These are phyloP conservation scores for Diuraphis noxia DNA, from an alignment of 1,140 invertebrate species.

Conservation along the genomic window DNA sequence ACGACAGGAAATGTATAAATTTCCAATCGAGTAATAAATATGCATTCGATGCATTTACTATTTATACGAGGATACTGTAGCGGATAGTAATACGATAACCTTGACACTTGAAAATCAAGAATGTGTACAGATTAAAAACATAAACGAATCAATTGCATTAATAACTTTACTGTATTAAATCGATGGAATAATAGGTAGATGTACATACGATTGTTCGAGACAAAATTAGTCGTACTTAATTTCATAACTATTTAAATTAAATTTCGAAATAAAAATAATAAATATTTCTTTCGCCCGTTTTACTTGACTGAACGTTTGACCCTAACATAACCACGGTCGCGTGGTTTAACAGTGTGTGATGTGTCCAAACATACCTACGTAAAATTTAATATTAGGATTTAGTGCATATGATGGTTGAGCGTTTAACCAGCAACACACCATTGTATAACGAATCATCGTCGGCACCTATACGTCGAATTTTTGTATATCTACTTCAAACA, in stretches of 20 bases:
- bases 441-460: background rate
- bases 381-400: background rate
- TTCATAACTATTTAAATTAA: background rate
- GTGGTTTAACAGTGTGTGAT: background rate
- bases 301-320: background rate
- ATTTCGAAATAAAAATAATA: background rate
- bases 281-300: background rate
- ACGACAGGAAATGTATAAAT: background rate
- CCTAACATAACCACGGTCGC: background rate
- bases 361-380: background rate
- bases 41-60: slow-evolving; percentile 10
- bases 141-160: background rate
- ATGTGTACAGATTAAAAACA: background rate
- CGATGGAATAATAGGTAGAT: background rate
- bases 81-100: background rate
- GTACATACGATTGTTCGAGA: background rate
- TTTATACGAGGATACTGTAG: background rate
- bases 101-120: background rate
- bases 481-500: background rate
- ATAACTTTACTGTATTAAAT: background rate
- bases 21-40: background rate
- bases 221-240: background rate
- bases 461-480: background rate
- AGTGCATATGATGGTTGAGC: background rate
- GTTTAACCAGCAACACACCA: background rate